Percentiles rank a stretch among this genome's conserved stretches.
These are phyloP conservation scores for Microplitis demolitor DNA, from an alignment of 1,140 invertebrate species.

Conservation along the genomic window DNA sequence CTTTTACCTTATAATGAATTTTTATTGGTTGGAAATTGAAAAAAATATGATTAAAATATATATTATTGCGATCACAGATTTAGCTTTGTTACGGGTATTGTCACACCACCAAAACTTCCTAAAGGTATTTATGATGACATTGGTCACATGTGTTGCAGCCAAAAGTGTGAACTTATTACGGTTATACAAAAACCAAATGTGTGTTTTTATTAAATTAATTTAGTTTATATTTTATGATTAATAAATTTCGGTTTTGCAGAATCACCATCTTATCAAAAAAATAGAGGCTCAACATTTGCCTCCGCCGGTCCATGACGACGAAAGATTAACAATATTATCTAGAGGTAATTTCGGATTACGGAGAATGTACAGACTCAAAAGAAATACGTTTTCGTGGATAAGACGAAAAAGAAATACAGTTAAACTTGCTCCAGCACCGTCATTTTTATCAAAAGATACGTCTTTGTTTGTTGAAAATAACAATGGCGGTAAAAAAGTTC, in stretches of 20 bases:
- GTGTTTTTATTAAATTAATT: conserved; percentile 5
- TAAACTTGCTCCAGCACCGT: not conserved
- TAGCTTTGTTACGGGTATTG: conserved; percentile 21
- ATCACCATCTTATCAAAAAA: conserved; percentile 20
- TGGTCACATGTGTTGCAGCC: conserved; percentile 36
- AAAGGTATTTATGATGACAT: conserved; percentile 27
- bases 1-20: too few relatives aligned
- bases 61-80: conserved; percentile 4
- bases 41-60: conserved; percentile 4
- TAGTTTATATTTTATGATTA: not conserved
- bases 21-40: not conserved
- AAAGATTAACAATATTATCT: not conserved
- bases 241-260: conserved; percentile 3
- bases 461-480: not conserved
- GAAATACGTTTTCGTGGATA: not conserved
- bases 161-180: conserved; percentile 34
- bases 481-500: not conserved
- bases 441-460: conserved; percentile 15
- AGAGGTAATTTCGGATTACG: not conserved
- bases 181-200: conserved; percentile 31
- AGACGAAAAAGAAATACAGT: not conserved
- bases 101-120: conserved; percentile 30
- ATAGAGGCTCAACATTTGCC: conserved; percentile 26
- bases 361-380: not conserved
- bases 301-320: conserved; percentile 23